Evolutionary conservation across 2,888 invertebrate genomes (phyloP).

Genomic region (Mesochorus sp.): DNA sequence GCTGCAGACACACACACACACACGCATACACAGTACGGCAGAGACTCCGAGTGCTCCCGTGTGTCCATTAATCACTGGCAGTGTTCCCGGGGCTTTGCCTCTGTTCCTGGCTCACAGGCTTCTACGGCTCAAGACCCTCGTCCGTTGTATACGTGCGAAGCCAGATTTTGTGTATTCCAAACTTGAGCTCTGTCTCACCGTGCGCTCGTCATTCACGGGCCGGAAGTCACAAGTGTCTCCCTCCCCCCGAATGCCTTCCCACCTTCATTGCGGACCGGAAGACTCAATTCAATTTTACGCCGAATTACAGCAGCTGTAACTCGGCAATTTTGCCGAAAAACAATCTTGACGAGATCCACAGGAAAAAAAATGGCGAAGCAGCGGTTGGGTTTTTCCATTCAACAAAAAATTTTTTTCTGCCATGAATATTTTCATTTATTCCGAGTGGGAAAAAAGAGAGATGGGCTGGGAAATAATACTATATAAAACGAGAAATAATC

Average conservation of each 20-base stretch:
- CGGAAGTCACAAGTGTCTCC: neutral
- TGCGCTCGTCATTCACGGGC: neutral
- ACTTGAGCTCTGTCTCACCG: neutral
- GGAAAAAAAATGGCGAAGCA: too few species aligned
- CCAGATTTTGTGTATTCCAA: neutral
- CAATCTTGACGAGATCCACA: too few species aligned
- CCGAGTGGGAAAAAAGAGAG: too few species aligned
- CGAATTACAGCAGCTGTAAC: too few species aligned
- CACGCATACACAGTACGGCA: neutral
- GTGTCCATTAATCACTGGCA: conserved; percentile 63
- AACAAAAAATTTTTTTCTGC: too few species aligned
- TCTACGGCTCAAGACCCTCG: neutral
- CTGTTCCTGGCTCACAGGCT: conserved; percentile 9
- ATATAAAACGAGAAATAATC: too few species aligned
- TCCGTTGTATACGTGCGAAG: too few species aligned
- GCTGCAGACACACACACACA: conserved; percentile 31
- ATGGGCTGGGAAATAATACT: too few species aligned
- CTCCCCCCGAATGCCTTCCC: neutral
- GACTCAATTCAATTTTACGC: neutral
- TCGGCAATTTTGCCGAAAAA: too few species aligned
- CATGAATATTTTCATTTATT: too few species aligned
- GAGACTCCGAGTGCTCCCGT: conserved; percentile 27
- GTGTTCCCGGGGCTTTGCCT: conserved; percentile 44
- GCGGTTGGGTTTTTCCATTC: too few species aligned
- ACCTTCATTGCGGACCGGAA: neutral